Conservation (phyloP, 1,140 invertebrate species). For the Drosophila varians region DNA sequence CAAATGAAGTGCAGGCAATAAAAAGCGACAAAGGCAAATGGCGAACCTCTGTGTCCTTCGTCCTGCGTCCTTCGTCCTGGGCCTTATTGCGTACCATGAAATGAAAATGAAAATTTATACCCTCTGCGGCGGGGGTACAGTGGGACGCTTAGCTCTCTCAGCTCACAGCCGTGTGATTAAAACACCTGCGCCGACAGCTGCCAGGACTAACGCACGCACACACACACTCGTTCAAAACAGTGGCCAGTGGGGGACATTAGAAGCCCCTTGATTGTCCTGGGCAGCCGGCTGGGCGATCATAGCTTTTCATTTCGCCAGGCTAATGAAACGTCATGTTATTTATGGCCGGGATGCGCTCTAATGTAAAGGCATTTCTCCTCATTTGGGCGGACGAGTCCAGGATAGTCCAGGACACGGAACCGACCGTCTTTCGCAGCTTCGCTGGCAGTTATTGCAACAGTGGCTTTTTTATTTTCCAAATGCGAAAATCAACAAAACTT, state of each 20-base stretch:
- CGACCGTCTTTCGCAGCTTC: background rate
- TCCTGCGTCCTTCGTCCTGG: slow-evolving; percentile 20
- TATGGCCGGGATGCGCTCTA: slow-evolving; percentile 67
- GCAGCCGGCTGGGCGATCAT: slow-evolving; percentile 58
- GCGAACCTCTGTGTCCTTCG: slow-evolving; percentile 32
- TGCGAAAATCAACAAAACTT: background rate
- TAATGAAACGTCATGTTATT: slow-evolving; percentile 82
- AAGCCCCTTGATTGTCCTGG: slow-evolving; percentile 37
- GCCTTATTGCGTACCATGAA: slow-evolving; percentile 68
- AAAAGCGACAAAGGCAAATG: slow-evolving; percentile 80
- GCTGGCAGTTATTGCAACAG: background rate
- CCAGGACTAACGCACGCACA: slow-evolving; percentile 5
- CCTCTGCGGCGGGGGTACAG: slow-evolving; percentile 32
- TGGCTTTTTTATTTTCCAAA: background rate
- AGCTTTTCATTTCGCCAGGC: slow-evolving; percentile 71
- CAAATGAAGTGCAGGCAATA: slow-evolving; percentile 82
- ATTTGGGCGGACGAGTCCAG: slow-evolving; percentile 29
- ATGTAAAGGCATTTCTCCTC: slow-evolving; percentile 73
- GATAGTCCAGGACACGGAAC: background rate
- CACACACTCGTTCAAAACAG: background rate
- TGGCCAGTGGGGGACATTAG: background rate
- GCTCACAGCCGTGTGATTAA: slow-evolving; percentile 63
- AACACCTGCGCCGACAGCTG: slow-evolving; percentile 75
- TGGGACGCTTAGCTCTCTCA: background rate
- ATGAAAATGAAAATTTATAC: slow-evolving; percentile 81